Evolutionary conservation across 37 sponge, comb jelly and placozoan species (phyloP).

Genomic region (Axinella damicornis): DNA sequence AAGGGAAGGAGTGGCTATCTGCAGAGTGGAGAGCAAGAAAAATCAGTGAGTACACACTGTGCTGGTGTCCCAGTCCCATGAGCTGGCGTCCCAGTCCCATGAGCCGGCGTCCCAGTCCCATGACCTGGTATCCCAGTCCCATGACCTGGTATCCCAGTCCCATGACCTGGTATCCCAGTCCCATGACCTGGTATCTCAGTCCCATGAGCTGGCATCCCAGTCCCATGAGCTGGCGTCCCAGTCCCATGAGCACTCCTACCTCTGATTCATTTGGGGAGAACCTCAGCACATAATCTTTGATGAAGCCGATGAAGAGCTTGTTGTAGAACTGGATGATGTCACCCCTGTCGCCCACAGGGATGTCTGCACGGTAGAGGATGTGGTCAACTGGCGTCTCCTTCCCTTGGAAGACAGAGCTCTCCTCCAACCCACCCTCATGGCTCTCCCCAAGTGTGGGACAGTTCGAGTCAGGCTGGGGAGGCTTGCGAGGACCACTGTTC

Average conservation of each 20-base stretch:
- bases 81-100: slow-evolving; percentile 11
- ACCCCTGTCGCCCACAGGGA: slow-evolving; percentile 76
- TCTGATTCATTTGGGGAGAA: slow-evolving; percentile 60
- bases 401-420: not conserved
- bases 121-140: not conserved
- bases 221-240: no score
- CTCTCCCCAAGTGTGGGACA: not conserved
- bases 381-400: slow-evolving; percentile 38
- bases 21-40: not conserved
- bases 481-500: slow-evolving; percentile 68
- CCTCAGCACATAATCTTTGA: slow-evolving; percentile 81
- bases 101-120: not conserved
- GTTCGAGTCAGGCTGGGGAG: slow-evolving; percentile 49
- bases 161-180: not conserved
- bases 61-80: not conserved
- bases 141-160: no score
- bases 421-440: not conserved
- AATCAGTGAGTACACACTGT: not conserved
- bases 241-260: not conserved
- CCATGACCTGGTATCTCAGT: not conserved
- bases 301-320: slow-evolving; percentile 72
- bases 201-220: not conserved
- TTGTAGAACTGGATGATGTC: slow-evolving; percentile 94
- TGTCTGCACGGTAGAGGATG: slow-evolving; percentile 52
- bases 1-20: slow-evolving; percentile 14